phyloP scores from a whole-genome alignment of 2,888 invertebrate species.

The Plusia festucae region DNA sequence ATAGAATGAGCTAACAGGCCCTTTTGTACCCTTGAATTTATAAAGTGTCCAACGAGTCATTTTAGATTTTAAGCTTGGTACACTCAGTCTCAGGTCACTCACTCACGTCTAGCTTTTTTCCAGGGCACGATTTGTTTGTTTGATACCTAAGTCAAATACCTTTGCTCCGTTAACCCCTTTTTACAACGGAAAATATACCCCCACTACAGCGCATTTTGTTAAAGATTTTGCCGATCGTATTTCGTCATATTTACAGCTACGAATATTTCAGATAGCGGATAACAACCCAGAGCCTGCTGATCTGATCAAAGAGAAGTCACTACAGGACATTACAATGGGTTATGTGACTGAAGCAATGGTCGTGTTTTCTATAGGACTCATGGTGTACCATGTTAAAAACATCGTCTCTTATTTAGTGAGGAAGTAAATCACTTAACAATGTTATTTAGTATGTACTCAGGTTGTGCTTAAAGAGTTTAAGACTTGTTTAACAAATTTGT shows the following conservation, averaged over 20 bases:
- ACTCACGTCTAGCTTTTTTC: too few species aligned
- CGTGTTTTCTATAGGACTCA: constrained; percentile 71
- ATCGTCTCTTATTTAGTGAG: constrained; percentile 66
- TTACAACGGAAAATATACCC: neutral
- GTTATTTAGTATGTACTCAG: constrained; percentile 30
- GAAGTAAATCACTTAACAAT: constrained; percentile 68
- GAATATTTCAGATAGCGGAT: constrained; percentile 81
- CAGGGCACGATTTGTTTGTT: too few species aligned
- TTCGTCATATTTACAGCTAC: neutral
- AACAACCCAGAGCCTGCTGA: constrained; percentile 83
- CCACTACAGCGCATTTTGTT: neutral
- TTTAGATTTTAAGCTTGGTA: too few species aligned
- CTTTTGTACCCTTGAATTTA: too few species aligned
- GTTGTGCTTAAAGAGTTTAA: neutral
- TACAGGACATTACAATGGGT: constrained; percentile 66
- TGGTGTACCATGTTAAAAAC: constrained; percentile 70
- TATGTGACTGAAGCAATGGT: constrained; percentile 72
- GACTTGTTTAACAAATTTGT: neutral
- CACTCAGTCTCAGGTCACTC: too few species aligned
- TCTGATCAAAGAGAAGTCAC: constrained; percentile 79
- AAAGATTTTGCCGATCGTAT: neutral
- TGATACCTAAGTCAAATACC: too few species aligned
- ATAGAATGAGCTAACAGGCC: too few species aligned
- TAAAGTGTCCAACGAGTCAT: too few species aligned
- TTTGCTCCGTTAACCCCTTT: too few species aligned